Evolutionary conservation across 2,113 vertebrate species (phyloP), one percentile per base, ranked within the genome.

Genomic region (Notothenia coriiceps): DNA sequence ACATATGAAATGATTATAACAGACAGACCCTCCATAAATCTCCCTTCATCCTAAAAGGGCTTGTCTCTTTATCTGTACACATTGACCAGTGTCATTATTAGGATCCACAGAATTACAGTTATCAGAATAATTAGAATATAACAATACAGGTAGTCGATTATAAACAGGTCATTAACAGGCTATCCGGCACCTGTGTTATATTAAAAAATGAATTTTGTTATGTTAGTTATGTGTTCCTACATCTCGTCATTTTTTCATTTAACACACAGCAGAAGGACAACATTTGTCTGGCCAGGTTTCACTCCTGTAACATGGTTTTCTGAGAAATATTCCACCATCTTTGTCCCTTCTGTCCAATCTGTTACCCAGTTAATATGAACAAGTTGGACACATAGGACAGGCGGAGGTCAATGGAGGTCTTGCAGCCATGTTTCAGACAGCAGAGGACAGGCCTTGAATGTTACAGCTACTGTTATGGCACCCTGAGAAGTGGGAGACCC

Each of bases 101-200:
- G 84, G 84, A 85, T 79, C 86, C 85, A 89, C 91, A 88, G 79
- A 89, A 70, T 86, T 85, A 93, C 88, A 90, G 83, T 65, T 84
- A 62, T 82, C 78, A 85, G 78, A 91, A 78, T 90, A 83, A 89
- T 88, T 70, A 82, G 74, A 66, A 79, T 88, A 82, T 82, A 90
- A 91, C 84, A 86, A 88, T 77, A 90, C 86, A 85, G 83, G 69
- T 83, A 79, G 74, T 82, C 75, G 70, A 75, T 91, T 93, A 91
- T 86, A 91, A 94, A 93, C 90, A 82, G 74, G 90, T 82, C 79
- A 82, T 88, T 55, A 89, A 91, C 92, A 95, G 95, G 93, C 90
- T 92, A 88, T 92, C 92, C 91, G 89, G 93, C 93, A 91, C 93
- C 93, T 90, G 93, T 78, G 71, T 89, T 70, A 77, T 82, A 63